Evolutionary conservation across 2,797 vertebrate species (phyloP).

Genomic region (Pempheris klunzingeri): DNA sequence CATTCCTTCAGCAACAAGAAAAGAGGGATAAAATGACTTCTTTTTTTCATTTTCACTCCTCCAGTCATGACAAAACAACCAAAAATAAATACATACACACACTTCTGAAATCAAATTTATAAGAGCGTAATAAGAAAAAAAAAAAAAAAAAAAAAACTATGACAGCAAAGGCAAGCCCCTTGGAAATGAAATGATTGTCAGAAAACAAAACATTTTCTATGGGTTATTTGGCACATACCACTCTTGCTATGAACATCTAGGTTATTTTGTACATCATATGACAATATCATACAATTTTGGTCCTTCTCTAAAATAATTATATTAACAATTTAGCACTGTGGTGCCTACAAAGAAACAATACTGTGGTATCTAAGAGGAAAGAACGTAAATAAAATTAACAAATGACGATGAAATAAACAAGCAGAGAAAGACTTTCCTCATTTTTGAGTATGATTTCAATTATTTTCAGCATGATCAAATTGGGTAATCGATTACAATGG

Average conservation of each 20-base stretch:
- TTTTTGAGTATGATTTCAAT: conserved; percentile 68
- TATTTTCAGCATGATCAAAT: conserved; percentile 73
- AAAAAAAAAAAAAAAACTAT: conserved; percentile 61
- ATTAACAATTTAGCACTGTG: conserved; percentile 93
- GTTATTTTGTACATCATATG: conserved; percentile 89
- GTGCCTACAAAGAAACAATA: conserved; percentile 92
- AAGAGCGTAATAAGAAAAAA: conserved; percentile 74
- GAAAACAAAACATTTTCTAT: conserved; percentile 81
- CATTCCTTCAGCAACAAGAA: conserved; percentile 81
- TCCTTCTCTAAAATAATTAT: conserved; percentile 95
- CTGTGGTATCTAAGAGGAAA: conserved; percentile 92
- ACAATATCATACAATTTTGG: conserved; percentile 92
- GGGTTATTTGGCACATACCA: conserved; percentile 93
- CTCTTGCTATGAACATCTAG: conserved; percentile 87
- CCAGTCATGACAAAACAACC: conserved; percentile 81
- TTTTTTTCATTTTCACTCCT: conserved; percentile 78
- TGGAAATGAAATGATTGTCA: conserved; percentile 92
- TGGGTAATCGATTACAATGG: conserved; percentile 70
- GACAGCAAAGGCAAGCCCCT: conserved; percentile 83
- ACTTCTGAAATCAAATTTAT: conserved; percentile 86
- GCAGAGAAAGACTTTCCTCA: conserved; percentile 73
- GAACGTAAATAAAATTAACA: conserved; percentile 88
- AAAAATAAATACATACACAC: conserved; percentile 91
- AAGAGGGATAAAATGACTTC: conserved; percentile 72
- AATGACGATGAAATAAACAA: conserved; percentile 89